phyloP scores from a whole-genome alignment of 2,888 invertebrate species.

The Stenolophus ochropezus region DNA sequence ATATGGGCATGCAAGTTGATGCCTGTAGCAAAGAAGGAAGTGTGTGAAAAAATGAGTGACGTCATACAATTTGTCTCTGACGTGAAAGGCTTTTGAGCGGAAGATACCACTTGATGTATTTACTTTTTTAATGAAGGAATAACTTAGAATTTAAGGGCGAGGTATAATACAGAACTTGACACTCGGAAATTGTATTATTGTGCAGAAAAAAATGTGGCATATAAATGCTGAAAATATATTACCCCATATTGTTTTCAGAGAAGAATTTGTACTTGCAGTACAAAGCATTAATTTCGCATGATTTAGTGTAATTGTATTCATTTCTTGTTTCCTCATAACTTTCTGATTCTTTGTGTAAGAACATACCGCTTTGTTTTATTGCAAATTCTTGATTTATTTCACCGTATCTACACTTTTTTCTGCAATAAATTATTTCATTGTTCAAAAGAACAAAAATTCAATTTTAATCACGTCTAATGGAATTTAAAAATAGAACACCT shows the following conservation, averaged over 20 bases:
- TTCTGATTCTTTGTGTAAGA: not conserved
- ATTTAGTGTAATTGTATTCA: slow-evolving; percentile 26
- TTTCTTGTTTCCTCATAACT: not conserved
- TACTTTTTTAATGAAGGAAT: slow-evolving; percentile 47
- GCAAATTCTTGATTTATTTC: too few species aligned
- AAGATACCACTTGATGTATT: slow-evolving; percentile 30
- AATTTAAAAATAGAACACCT: too few species aligned
- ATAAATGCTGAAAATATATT: not conserved
- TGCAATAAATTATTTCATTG: too few species aligned
- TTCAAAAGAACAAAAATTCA: too few species aligned
- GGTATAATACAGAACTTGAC: not conserved
- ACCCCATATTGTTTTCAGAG: slow-evolving; percentile 17
- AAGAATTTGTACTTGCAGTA: slow-evolving; percentile 12
- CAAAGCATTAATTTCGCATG: slow-evolving; percentile 22
- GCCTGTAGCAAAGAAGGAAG: not conserved
- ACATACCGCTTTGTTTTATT: not conserved
- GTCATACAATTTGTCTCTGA: slow-evolving; percentile 14
- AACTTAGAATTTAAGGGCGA: slow-evolving; percentile 26
- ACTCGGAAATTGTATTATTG: slow-evolving; percentile 17
- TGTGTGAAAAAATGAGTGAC: slow-evolving; percentile 8
- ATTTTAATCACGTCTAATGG: too few species aligned
- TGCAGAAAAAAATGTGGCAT: slow-evolving; percentile 1
- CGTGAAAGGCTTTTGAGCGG: not conserved
- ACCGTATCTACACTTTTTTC: too few species aligned
- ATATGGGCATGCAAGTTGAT: too few species aligned